phyloP scores from a whole-genome alignment of 2,797 vertebrate genomes.

The Otolemur crassicaudatus region DNA sequence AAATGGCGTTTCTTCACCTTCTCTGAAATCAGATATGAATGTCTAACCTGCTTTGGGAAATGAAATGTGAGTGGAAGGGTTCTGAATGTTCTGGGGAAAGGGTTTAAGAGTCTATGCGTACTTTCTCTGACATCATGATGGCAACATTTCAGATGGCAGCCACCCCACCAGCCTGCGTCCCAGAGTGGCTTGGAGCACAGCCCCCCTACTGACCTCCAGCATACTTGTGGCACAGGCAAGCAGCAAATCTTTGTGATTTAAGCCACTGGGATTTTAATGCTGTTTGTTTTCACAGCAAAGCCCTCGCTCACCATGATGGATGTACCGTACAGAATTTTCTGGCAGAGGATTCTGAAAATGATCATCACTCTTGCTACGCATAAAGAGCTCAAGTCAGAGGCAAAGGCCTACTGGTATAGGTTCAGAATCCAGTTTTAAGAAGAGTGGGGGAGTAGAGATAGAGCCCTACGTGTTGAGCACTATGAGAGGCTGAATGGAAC shows the following conservation, averaged over 20 bases:
- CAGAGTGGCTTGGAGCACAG: not conserved
- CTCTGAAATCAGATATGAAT: not conserved
- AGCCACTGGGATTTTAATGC: not conserved
- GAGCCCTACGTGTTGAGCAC: rapidly evolving
- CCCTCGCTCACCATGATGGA: not conserved
- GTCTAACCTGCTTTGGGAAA: not conserved
- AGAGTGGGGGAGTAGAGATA: not conserved
- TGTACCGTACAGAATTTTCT: not conserved
- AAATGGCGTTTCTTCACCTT: not conserved
- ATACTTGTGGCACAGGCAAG: not conserved
- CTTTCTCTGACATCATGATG: not conserved
- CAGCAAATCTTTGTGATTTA: not conserved
- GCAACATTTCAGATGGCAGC: not conserved
- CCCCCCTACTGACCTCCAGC: not conserved
- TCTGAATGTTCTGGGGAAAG: not conserved
- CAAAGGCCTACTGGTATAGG: not conserved
- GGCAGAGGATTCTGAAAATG: not conserved
- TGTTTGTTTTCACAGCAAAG: not conserved
- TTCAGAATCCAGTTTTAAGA: not conserved
- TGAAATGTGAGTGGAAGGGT: not conserved
- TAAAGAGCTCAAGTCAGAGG: not conserved
- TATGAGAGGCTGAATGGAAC: no score
- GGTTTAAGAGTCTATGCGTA: not conserved
- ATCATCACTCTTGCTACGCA: not conserved
- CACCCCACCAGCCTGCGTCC: rapidly evolving